These are phyloP conservation scores for Tricholauxania praeusta DNA, from an alignment of 2,888 invertebrate species.

Conservation along the genomic window DNA sequence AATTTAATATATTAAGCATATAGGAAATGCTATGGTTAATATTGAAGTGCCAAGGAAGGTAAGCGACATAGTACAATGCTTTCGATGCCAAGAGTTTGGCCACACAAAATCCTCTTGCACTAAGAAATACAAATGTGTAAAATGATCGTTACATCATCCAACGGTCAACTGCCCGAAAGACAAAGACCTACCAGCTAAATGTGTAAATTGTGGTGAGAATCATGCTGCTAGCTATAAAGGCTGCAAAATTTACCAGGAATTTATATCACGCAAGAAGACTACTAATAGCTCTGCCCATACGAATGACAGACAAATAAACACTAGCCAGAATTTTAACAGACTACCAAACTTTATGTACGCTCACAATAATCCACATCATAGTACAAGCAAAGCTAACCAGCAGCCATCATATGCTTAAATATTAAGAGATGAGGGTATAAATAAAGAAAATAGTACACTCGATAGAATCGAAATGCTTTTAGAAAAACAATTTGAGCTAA, in stretches of 20 bases:
- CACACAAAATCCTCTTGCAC: not conserved
- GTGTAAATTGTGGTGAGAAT: constrained; percentile 17
- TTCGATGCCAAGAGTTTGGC: constrained; percentile 7
- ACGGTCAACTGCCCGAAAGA: not conserved
- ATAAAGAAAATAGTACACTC: not conserved
- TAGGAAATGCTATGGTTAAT: not conserved
- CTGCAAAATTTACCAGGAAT: constrained; percentile 17
- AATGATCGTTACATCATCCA: constrained; percentile 1
- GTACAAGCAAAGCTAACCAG: too few relatives aligned
- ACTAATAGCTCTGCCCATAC: not conserved
- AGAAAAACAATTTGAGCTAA: not conserved
- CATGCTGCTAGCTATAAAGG: constrained; percentile 33
- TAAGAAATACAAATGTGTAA: constrained; percentile 8
- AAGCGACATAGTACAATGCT: constrained; percentile 17
- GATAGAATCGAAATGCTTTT: not conserved
- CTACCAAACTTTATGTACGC: not conserved
- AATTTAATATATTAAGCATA: constrained; percentile 6
- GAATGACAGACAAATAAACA: not conserved
- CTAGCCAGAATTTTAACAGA: not conserved
- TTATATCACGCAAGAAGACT: not conserved
- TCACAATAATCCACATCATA: too few relatives aligned
- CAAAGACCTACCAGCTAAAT: not conserved
- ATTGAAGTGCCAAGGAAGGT: constrained; percentile 6
- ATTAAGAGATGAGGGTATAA: not conserved
- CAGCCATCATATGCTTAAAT: not conserved